These are phyloP conservation scores for Phalloptychus januarius DNA, from an alignment of 2,797 vertebrate genomes.

Conservation along the genomic window DNA sequence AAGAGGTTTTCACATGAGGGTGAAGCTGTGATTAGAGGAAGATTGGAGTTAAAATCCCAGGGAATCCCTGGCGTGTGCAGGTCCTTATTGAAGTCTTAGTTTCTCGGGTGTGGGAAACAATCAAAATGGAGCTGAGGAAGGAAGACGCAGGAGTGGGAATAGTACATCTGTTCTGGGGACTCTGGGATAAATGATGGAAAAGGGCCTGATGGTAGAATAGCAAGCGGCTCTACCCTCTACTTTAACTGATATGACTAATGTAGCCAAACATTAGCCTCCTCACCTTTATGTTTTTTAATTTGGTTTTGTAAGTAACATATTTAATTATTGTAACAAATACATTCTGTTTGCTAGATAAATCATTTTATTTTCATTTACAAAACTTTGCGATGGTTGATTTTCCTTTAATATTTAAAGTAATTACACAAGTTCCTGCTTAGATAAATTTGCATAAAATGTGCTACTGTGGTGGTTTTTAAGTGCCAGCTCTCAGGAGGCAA, in stretches of 20 bases:
- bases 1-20: slow-evolving; percentile 45
- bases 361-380: not conserved
- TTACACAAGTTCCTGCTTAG: slow-evolving; percentile 14
- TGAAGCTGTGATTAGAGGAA: slow-evolving; percentile 69
- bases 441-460: slow-evolving; percentile 21
- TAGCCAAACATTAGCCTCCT: slow-evolving; percentile 22
- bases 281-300: slow-evolving; percentile 4
- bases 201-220: slow-evolving; percentile 7
- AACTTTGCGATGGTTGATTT: slow-evolving; percentile 10
- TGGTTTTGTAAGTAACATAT: slow-evolving; percentile 8
- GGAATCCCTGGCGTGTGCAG: slow-evolving; percentile 52
- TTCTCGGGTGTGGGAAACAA: slow-evolving; percentile 59
- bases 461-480: slow-evolving; percentile 20
- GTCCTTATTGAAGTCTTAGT: slow-evolving; percentile 66
- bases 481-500: not conserved
- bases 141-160: slow-evolving; percentile 26
- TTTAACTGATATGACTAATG: slow-evolving; percentile 34
- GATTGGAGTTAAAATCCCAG: slow-evolving; percentile 63
- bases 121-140: slow-evolving; percentile 38
- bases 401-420: slow-evolving; percentile 33
- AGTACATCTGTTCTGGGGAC: slow-evolving; percentile 45
- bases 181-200: slow-evolving; percentile 33
- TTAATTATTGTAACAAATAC: not conserved
- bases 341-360: not conserved
- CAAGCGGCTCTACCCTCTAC: slow-evolving; percentile 30